These are phyloP conservation scores for Muscidifurax raptorellus DNA, from an alignment of 1,140 invertebrate genomes.

Conservation along the genomic window DNA sequence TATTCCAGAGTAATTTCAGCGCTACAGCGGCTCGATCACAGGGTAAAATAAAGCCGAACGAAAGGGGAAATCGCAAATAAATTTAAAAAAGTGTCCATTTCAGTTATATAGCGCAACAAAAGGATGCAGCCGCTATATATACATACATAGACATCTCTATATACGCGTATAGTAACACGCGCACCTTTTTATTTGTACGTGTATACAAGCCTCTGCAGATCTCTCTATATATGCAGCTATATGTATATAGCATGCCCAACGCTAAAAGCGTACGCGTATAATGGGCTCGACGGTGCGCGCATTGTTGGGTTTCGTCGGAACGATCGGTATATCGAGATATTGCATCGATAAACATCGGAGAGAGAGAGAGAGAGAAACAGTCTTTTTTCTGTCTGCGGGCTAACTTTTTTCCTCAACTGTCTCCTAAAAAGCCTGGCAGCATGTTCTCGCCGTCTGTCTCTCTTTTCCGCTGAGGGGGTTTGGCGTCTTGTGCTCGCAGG, in stretches of 20 bases:
- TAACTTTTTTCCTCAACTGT: slow-evolving; percentile 22
- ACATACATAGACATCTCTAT: neutral
- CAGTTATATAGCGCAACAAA: neutral
- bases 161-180: no score
- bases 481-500: slow-evolving; percentile 34
- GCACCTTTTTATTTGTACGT: no score
- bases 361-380: neutral
- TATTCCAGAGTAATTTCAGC: neutral
- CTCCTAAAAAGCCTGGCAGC: slow-evolving; percentile 37
- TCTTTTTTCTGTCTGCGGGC: neutral
- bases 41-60: neutral
- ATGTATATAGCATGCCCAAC: no score
- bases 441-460: neutral
- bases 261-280: slow-evolving; percentile 51
- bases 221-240: neutral
- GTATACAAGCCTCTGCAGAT: neutral
- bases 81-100: neutral
- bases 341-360: slow-evolving; percentile 67
- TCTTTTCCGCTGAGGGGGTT: slow-evolving; percentile 17
- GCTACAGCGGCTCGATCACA: neutral
- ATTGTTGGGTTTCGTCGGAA: slow-evolving; percentile 59
- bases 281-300: slow-evolving; percentile 42
- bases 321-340: slow-evolving; percentile 65
- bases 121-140: neutral
- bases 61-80: neutral